Evolutionary conservation across 1,140 invertebrate genomes (phyloP).

Genomic region (Drosophila hydei): DNA sequence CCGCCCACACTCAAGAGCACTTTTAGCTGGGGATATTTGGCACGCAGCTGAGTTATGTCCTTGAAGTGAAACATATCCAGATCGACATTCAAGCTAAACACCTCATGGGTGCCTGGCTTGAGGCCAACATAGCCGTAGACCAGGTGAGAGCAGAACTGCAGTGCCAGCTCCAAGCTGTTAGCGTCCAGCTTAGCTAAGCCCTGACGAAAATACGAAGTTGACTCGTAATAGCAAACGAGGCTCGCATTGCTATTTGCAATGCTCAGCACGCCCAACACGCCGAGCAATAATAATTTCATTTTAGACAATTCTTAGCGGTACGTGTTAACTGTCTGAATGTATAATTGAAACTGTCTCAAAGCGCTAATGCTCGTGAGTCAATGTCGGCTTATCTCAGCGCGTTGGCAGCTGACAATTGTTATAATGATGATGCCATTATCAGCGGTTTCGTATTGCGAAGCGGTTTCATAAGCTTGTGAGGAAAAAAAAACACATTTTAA

Average conservation of each 20-base stretch:
- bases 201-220: constrained; percentile 48
- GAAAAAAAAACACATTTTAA: neutral
- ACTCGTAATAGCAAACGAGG: constrained; percentile 75
- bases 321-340: constrained; percentile 56
- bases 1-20: constrained; percentile 91
- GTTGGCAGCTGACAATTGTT: constrained; percentile 3
- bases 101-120: constrained; percentile 87
- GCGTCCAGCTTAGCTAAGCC: constrained; percentile 50
- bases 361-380: neutral
- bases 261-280: constrained; percentile 38
- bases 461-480: constrained; percentile 3
- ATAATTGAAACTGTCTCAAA: constrained; percentile 50
- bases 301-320: constrained; percentile 2
- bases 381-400: constrained; percentile 36
- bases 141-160: constrained; percentile 92
- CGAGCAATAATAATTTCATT: constrained; percentile 45
- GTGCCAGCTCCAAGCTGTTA: constrained; percentile 87
- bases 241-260: constrained; percentile 23
- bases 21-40: constrained; percentile 88
- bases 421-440: constrained; percentile 56
- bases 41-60: constrained; percentile 88
- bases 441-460: constrained; percentile 51
- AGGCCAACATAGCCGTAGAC: constrained; percentile 95
- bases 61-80: constrained; percentile 89
- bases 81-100: constrained; percentile 88